Evolutionary conservation across 2,113 vertebrate species (phyloP).

Genomic region (Plectropomus leopardus): DNA sequence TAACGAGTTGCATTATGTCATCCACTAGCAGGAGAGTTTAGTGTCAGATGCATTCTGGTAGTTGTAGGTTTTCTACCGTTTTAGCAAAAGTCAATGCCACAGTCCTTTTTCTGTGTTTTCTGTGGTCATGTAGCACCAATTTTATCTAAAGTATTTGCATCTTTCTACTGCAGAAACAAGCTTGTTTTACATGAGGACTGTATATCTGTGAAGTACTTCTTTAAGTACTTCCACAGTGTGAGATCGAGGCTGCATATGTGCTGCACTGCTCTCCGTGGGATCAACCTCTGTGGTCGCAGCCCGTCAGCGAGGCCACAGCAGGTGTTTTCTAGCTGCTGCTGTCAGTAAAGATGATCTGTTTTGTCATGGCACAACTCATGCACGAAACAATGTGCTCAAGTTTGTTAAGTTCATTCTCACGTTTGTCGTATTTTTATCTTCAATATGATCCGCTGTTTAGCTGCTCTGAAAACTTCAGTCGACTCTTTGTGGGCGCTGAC

Average conservation of each 20-base stretch:
- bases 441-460: not conserved
- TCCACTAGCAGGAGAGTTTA: too few species aligned
- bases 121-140: too few species aligned
- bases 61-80: too few species aligned
- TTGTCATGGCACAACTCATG: not conserved
- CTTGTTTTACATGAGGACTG: too few species aligned
- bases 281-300: not conserved
- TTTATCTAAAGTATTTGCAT: too few species aligned
- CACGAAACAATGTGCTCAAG: not conserved
- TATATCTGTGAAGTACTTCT: too few species aligned
- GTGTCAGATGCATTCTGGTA: too few species aligned
- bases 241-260: not conserved
- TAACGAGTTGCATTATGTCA: too few species aligned
- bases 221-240: too few species aligned
- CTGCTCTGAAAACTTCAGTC: not conserved
- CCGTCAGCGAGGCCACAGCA: not conserved
- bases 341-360: not conserved
- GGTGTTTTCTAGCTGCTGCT: not conserved
- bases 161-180: too few species aligned
- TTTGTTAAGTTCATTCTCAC: not conserved
- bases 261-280: not conserved
- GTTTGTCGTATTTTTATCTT: not conserved
- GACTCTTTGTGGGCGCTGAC: constrained; percentile 23
- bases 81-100: too few species aligned
- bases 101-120: too few species aligned